Evolutionary conservation across 1,140 invertebrate species (phyloP).

Genomic region (Drosophila serrata): DNA sequence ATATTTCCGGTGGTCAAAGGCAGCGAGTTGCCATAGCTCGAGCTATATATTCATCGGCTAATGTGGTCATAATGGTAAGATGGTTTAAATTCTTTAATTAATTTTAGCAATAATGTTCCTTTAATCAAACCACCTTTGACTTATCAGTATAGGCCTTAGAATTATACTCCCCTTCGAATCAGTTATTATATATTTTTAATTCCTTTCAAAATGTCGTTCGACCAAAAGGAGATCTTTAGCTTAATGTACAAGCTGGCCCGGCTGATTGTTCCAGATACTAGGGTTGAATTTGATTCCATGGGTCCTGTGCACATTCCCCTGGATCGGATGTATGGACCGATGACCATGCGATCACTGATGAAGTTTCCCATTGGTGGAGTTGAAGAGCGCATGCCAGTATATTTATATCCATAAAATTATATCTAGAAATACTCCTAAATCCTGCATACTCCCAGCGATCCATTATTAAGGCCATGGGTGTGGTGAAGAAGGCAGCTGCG

Average conservation of each 20-base stretch:
- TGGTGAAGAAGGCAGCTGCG: slow-evolving; percentile 98
- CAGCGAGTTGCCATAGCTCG: slow-evolving; percentile 92
- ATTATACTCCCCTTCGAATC: neutral
- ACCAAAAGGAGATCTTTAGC: slow-evolving; percentile 65
- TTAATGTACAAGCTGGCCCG: slow-evolving; percentile 66
- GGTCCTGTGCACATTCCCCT: slow-evolving; percentile 96
- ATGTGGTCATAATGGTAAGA: slow-evolving; percentile 89
- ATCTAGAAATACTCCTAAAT: neutral
- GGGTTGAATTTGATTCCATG: slow-evolving; percentile 95
- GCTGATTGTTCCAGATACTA: slow-evolving; percentile 72
- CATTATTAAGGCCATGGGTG: slow-evolving; percentile 97
- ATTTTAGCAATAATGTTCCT: neutral
- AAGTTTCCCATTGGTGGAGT: slow-evolving; percentile 98
- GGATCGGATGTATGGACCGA: slow-evolving; percentile 98
- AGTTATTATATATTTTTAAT: slow-evolving; percentile 1
- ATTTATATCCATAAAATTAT: neutral
- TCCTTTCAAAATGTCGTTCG: slow-evolving; percentile 66
- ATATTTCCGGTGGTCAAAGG: slow-evolving; percentile 93
- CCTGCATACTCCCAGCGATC: slow-evolving; percentile 87
- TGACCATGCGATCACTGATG: slow-evolving; percentile 96
- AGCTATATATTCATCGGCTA: slow-evolving; percentile 91
- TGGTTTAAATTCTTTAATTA: neutral
- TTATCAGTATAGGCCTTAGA: neutral
- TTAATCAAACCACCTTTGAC: slow-evolving; percentile 25
- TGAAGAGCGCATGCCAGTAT: slow-evolving; percentile 96